Evolutionary conservation across 2,113 vertebrate species (phyloP), one percentile per base, ranked within the genome.

Genomic region (pig (Sus scrofa)): DNA sequence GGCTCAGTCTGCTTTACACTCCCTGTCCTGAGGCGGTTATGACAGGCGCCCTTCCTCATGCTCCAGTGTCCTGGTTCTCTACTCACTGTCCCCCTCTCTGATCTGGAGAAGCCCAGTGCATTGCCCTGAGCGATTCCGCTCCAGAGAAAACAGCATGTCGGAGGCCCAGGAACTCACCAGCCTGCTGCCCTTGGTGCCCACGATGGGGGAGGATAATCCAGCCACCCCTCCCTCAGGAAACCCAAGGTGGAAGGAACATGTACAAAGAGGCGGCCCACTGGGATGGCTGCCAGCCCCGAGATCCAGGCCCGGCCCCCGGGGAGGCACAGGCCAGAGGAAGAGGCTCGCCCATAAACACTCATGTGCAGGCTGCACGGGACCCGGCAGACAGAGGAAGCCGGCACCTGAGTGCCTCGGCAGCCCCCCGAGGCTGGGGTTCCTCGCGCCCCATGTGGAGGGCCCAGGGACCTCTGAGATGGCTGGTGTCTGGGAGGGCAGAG

Each of bases 341-440:
- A 60, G 24, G 71, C 56, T 77, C 0, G 0, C 15, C 60, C 78
- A 26, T 1, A 10, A 34, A 63, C 62, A 22, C 1, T 32, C 1
- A 50, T 1, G 9, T 56, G 34, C 39, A 73, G 90, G 37, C 70
- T 0, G 52, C 27, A 6, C 1, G 27, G n/a, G 54, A 27, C 3
- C 0, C 0, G 19, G 62, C n/a, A 4, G 65, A 58, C 70, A 27
- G 73, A 85, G 77, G n/a, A 30, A 67, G 24, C 60, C 32, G 27
- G 24, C 54, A 60, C 6, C 19, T 20, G 3, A 52, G 70, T 0
- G 0, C 70, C 26, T 14, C 0, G 3, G 82, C 22, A 3, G 2
- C 37, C 58, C 70, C 0, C 0, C 0, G 83, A 71, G 68, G 68
- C 32, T 30, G 52, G 39, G 34, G 39, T 1, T 54, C 83, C 60